These are phyloP conservation scores for Cylindroiulus punctatus DNA, from an alignment of 2,888 invertebrate species.

Conservation along the genomic window DNA sequence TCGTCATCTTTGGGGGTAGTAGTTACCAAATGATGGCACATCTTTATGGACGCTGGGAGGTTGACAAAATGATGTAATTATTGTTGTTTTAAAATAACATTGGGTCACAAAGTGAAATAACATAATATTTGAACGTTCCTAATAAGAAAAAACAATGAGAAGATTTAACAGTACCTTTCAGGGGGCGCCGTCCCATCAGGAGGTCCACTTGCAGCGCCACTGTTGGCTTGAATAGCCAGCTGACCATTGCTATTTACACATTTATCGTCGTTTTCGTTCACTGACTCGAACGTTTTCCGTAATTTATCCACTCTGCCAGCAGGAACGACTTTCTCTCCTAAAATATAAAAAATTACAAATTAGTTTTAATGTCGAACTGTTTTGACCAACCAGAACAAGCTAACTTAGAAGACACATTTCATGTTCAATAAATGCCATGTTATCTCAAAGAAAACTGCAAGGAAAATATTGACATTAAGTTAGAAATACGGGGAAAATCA, in stretches of 20 bases:
- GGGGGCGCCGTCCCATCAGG: conserved; percentile 31
- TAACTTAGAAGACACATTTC: too few species aligned
- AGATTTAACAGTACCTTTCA: conserved; percentile 44
- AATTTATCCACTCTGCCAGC: conserved; percentile 49
- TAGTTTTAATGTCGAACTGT: neutral
- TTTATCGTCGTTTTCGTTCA: conserved; percentile 55
- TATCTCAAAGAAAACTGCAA: too few species aligned
- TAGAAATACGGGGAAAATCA: too few species aligned
- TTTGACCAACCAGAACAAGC: neutral
- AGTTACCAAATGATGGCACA: too few species aligned
- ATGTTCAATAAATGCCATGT: too few species aligned
- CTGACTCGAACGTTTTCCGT: conserved; percentile 52
- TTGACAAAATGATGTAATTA: too few species aligned
- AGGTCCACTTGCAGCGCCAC: conserved; percentile 39
- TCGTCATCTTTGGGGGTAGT: too few species aligned
- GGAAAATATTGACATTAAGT: too few species aligned
- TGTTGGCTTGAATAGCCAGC: conserved; percentile 21
- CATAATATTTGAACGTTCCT: too few species aligned
- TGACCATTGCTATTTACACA: conserved; percentile 36
- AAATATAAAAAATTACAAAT: conserved; percentile 4
- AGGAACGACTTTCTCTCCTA: conserved; percentile 53
- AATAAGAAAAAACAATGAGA: neutral
- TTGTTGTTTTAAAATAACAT: too few species aligned
- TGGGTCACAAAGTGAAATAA: too few species aligned
- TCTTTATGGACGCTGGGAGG: too few species aligned